Evolutionary conservation across 2,797 vertebrate species (phyloP).

Genomic region (Sebastolobus alascanus): DNA sequence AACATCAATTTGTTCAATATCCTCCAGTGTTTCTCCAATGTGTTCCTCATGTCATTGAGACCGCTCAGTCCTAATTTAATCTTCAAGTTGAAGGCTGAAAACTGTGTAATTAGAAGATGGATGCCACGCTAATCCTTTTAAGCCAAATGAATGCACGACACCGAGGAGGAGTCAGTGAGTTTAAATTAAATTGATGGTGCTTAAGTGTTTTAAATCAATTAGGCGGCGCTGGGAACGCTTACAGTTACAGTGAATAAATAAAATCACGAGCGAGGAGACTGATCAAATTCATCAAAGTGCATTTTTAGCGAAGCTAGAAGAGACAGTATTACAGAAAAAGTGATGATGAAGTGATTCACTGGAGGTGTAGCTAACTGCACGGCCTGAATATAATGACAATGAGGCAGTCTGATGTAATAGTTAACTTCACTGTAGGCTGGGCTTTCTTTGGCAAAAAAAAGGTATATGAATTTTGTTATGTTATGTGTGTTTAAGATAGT

Average conservation of each 20-base stretch:
- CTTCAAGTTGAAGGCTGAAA: constrained; percentile 56
- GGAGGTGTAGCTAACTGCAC: background rate
- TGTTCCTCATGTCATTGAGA: constrained; percentile 26
- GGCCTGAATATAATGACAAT: background rate
- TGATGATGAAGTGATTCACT: background rate
- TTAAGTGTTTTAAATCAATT: constrained; percentile 68
- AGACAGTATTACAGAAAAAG: background rate
- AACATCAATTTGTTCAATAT: constrained; percentile 10
- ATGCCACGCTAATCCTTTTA: constrained; percentile 75
- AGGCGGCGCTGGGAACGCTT: constrained; percentile 14
- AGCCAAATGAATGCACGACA: constrained; percentile 65
- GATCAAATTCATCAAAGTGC: constrained; percentile 14
- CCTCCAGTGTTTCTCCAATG: constrained; percentile 6
- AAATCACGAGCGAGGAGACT: background rate
- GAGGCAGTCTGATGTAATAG: background rate
- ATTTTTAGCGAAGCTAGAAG: background rate
- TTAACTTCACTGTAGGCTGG: background rate
- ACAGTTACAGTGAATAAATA: constrained; percentile 14
- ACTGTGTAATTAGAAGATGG: constrained; percentile 75
- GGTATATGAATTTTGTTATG: background rate
- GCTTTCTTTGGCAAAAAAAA: constrained; percentile 1
- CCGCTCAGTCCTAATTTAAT: constrained; percentile 40
- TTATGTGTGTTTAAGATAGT: background rate
- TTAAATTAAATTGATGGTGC: constrained; percentile 54
- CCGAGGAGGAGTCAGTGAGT: constrained; percentile 38